These are phyloP conservation scores for Cliona cf. orientalis DNA, from an alignment of 37 sponge, comb jelly and placozoan species.

Conservation along the genomic window DNA sequence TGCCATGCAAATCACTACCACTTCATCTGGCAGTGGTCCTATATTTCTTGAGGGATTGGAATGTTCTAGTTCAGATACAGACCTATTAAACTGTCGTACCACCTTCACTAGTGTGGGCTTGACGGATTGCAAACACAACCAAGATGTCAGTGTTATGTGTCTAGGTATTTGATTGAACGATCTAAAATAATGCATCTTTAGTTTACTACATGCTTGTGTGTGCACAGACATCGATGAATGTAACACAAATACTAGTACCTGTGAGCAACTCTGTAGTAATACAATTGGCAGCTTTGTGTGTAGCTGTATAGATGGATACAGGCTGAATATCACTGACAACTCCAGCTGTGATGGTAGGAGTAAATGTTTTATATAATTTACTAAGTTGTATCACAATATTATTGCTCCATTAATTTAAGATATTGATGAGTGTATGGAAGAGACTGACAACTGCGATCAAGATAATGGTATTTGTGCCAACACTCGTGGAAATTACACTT, in stretches of 20 bases:
- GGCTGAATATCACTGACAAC: slow-evolving; percentile 11
- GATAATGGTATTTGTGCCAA: slow-evolving; percentile 18
- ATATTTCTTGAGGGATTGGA: slow-evolving; percentile 29
- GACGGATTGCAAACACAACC: slow-evolving; percentile 17
- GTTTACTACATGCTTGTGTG: slow-evolving; percentile 40
- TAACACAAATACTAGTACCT: not conserved
- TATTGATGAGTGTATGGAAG: slow-evolving; percentile 42
- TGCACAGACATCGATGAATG: slow-evolving; percentile 44
- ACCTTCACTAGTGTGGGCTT: slow-evolving; percentile 8
- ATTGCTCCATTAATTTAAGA: slow-evolving; percentile 7
- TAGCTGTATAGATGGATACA: slow-evolving; percentile 20
- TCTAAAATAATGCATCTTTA: not conserved
- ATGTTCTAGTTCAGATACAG: slow-evolving; percentile 24
- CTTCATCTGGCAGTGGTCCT: slow-evolving; percentile 9
- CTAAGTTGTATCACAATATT: not conserved
- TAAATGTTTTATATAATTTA: not conserved
- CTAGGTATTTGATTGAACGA: slow-evolving; percentile 22
- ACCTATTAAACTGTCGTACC: slow-evolving; percentile 25
- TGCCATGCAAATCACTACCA: not conserved
- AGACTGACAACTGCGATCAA: slow-evolving; percentile 3
- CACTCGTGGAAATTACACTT: slow-evolving; percentile 20
- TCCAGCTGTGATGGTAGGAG: slow-evolving; percentile 9
- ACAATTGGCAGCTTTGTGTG: slow-evolving; percentile 55
- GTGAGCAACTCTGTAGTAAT: slow-evolving; percentile 32
- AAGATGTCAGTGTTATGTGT: slow-evolving; percentile 45